Conservation (phyloP, 2,113 vertebrate species). For the Egretta garzetta region DNA sequence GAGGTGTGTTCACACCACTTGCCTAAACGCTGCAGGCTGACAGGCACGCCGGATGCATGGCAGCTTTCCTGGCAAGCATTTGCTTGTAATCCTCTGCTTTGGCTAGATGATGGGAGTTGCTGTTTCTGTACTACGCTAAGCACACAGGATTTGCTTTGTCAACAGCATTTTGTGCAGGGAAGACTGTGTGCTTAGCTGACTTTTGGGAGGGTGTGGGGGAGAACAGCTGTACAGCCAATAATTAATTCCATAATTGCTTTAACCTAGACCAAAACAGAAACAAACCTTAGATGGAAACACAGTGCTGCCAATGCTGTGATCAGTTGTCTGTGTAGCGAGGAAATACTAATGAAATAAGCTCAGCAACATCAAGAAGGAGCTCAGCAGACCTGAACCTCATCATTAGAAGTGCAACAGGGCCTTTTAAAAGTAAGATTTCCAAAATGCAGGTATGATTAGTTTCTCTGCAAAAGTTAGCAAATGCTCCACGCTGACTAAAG, state of each 20-base stretch:
- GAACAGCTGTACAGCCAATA: slow-evolving; percentile 34
- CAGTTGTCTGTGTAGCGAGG: neutral
- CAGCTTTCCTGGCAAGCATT: neutral
- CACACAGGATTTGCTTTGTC: neutral
- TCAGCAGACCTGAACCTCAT: neutral
- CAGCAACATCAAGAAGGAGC: neutral
- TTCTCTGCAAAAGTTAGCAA: neutral
- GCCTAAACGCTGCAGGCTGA: neutral
- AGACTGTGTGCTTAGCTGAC: neutral
- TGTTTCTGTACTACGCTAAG: neutral
- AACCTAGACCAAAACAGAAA: slow-evolving; percentile 11
- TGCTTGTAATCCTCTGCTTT: neutral
- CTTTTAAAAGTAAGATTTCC: neutral
- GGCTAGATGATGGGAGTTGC: neutral
- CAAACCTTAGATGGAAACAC: neutral
- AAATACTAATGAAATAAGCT: neutral
- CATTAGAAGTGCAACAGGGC: neutral
- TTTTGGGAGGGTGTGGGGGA: neutral
- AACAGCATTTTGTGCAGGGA: neutral
- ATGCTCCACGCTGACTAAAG: neutral
- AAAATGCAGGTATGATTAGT: neutral
- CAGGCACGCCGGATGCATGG: fast-evolving
- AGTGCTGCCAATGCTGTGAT: neutral
- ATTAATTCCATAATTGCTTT: slow-evolving; percentile 49
- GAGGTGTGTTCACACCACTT: neutral